Evolutionary conservation across 2,888 invertebrate genomes (phyloP).

Genomic region (Cryptus armator): DNA sequence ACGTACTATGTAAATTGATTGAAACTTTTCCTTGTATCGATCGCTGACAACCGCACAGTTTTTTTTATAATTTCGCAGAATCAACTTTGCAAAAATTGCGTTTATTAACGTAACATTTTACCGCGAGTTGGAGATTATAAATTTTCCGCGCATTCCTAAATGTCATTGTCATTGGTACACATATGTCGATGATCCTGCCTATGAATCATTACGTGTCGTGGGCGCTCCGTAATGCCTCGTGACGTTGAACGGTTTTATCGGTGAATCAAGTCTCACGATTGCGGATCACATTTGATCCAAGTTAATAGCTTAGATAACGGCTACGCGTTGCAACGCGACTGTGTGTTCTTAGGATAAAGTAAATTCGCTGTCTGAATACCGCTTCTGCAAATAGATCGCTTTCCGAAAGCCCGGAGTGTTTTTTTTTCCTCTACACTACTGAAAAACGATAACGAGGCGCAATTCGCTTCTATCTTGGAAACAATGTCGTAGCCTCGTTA

Average conservation of each 20-base stretch:
- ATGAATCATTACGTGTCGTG: conserved; percentile 37
- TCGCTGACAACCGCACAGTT: background rate
- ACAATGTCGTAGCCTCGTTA: background rate
- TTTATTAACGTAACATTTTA: conserved; percentile 7
- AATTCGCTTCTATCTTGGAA: background rate
- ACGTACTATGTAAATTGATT: background rate
- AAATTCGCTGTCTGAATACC: background rate
- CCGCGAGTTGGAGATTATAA: background rate
- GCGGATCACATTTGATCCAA: conserved; percentile 1
- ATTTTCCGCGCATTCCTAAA: conserved; percentile 38
- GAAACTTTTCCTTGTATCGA: background rate
- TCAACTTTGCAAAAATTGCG: conserved; percentile 10
- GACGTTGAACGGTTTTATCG: conserved; percentile 32
- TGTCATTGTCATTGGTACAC: conserved; percentile 13
- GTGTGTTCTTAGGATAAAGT: background rate
- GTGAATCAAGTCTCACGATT: conserved; percentile 34
- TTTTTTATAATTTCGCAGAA: background rate
- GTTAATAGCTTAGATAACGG: conserved; percentile 17
- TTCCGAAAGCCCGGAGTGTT: background rate
- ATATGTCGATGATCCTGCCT: conserved; percentile 37
- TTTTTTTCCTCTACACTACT: background rate
- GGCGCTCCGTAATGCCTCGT: background rate
- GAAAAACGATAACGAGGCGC: background rate
- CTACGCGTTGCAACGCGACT: background rate
- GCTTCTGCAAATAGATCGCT: conserved; percentile 1